Percentiles rank a stretch among this genome's conserved stretches.
These are phyloP conservation scores for Chloromyia formosa DNA, from an alignment of 2,888 invertebrate species.

Conservation along the genomic window DNA sequence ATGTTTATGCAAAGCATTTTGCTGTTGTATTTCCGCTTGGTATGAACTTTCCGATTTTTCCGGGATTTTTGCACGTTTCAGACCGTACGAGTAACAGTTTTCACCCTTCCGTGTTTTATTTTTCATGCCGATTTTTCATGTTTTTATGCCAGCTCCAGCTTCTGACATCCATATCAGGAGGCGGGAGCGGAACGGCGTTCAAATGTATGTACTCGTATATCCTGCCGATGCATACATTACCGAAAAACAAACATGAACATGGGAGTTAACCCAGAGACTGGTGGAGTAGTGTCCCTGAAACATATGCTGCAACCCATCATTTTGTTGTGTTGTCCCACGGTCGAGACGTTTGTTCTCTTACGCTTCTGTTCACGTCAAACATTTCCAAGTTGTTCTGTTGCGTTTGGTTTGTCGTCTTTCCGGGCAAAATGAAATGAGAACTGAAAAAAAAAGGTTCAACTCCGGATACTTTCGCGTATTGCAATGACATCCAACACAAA, in stretches of 20 bases:
- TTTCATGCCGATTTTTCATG: not conserved
- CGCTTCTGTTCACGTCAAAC: slow-evolving; percentile 8
- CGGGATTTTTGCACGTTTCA: slow-evolving; percentile 16
- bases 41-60: slow-evolving; percentile 50
- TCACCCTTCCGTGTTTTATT: not conserved
- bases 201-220: not conserved
- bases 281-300: not conserved
- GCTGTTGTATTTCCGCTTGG: slow-evolving; percentile 53
- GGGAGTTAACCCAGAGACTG: not conserved
- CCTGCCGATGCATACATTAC: slow-evolving; percentile 29
- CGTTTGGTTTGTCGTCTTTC: not conserved
- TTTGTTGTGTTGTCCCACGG: slow-evolving; percentile 25
- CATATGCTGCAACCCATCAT: slow-evolving; percentile 26
- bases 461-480: too few relatives aligned
- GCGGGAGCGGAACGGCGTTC: not conserved
- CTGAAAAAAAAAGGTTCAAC: too few relatives aligned
- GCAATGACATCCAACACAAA: too few relatives aligned
- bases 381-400: not conserved
- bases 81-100: not conserved
- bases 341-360: slow-evolving; percentile 13
- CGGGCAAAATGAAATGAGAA: too few relatives aligned
- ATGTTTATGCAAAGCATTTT: slow-evolving; percentile 48
- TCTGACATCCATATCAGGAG: not conserved
- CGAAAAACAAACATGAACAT: slow-evolving; percentile 28
- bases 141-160: not conserved